Evolutionary conservation across 2,113 vertebrate genomes (phyloP).

Genomic region (Gopherus flavomarginatus): DNA sequence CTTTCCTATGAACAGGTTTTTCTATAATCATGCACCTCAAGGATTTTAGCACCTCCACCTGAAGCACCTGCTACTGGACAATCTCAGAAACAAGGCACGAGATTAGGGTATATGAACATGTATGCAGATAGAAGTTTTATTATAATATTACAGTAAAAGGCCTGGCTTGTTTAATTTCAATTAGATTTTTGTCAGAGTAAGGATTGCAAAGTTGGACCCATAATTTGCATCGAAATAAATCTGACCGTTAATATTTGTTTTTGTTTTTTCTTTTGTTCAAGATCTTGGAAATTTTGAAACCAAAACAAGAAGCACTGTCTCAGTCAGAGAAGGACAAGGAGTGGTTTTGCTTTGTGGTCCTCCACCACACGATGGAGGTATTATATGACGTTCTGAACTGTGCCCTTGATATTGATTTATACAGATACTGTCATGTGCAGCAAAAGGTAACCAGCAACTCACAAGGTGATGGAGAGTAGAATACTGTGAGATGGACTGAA

Average conservation of each 20-base stretch:
- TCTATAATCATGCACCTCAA: not conserved
- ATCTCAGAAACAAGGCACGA: not conserved
- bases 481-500: not conserved
- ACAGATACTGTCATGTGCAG: not conserved
- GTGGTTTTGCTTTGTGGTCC: slow-evolving; percentile 90
- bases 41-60: not conserved
- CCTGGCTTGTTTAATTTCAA: rapidly evolving
- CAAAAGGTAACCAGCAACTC: not conserved
- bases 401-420: not conserved
- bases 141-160: rapidly evolving
- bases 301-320: slow-evolving; percentile 83
- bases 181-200: not conserved
- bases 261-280: slow-evolving; percentile 69
- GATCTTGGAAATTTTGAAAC: slow-evolving; percentile 89
- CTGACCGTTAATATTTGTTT: not conserved
- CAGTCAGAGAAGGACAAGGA: slow-evolving; percentile 89
- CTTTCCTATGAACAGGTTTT: not conserved
- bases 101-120: rapidly evolving
- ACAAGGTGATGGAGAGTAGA: rapidly evolving
- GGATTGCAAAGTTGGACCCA: rapidly evolving
- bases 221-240: not conserved
- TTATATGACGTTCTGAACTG: rapidly evolving
- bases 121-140: not conserved
- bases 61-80: not conserved
- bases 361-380: slow-evolving; percentile 89